Percentiles rank a stretch among this genome's conserved stretches.
These are phyloP conservation scores for Haplotaxodon microlepis DNA, from an alignment of 2,113 vertebrate genomes.

Conservation along the genomic window DNA sequence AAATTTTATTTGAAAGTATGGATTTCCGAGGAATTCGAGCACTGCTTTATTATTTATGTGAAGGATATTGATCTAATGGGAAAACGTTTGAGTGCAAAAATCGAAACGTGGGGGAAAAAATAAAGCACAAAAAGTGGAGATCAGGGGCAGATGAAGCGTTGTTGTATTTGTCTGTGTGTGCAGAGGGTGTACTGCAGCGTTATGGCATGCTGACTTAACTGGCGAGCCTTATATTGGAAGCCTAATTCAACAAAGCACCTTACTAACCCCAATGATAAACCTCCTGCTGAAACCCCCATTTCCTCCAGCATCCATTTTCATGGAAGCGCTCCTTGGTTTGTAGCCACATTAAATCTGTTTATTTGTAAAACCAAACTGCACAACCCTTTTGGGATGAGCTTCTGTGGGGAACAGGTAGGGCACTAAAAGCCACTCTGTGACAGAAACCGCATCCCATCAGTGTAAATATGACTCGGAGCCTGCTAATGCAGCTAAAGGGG, in stretches of 20 bases:
- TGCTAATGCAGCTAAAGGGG: neutral
- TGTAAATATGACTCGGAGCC: constrained; percentile 27
- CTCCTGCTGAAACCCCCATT: constrained; percentile 12
- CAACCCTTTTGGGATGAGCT: constrained; percentile 37
- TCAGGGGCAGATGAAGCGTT: neutral
- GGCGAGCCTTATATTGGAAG: neutral
- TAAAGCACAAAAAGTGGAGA: neutral
- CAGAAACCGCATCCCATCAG: constrained; percentile 41
- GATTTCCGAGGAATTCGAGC: neutral
- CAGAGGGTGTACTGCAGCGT: neutral
- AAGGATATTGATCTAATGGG: neutral
- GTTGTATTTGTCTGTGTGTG: neutral
- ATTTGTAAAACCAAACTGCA: constrained; percentile 45
- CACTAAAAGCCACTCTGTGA: constrained; percentile 31
- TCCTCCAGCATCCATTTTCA: constrained; percentile 33
- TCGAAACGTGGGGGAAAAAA: neutral
- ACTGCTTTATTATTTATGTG: neutral
- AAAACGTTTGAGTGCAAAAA: neutral
- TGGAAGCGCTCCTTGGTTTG: constrained; percentile 23
- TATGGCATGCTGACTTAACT: constrained; percentile 20
- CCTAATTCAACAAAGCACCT: constrained; percentile 50
- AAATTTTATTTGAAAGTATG: neutral
- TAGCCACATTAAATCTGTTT: constrained; percentile 57
- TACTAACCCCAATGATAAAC: constrained; percentile 45
- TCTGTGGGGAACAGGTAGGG: constrained; percentile 1